Percentiles rank a stretch among this genome's conserved stretches.
Conservation (phyloP, 1,140 invertebrate genomes). For the Drosophila pectinifera region DNA sequence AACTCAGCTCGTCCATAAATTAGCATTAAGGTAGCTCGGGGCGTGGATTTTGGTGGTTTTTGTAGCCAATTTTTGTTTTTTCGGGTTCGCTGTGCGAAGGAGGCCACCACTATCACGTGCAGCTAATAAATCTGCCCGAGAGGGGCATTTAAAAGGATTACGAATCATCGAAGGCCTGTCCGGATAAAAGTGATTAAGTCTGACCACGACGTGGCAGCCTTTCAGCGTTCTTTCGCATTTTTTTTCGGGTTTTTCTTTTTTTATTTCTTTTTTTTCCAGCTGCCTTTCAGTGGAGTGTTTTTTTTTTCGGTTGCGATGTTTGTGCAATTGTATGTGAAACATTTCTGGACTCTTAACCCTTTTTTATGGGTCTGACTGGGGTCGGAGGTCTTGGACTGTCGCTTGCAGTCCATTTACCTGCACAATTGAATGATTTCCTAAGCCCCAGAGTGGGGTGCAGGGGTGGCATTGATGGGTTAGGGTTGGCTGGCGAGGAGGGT, state of each 20-base stretch:
- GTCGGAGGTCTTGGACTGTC: conserved; percentile 62
- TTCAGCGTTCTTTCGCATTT: conserved; percentile 12
- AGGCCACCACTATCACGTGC: conserved; percentile 72
- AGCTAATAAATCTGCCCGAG: conserved; percentile 75
- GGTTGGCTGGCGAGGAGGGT: conserved; percentile 21
- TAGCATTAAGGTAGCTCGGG: conserved; percentile 76
- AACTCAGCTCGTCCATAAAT: conserved; percentile 63
- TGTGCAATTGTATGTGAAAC: conserved; percentile 78
- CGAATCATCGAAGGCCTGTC: conserved; percentile 58
- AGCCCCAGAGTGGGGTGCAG: conserved; percentile 39
- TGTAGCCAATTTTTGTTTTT: conserved; percentile 24
- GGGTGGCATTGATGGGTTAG: conserved; percentile 31
- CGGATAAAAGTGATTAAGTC: conserved; percentile 81
- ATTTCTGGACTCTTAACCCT: conserved; percentile 49
- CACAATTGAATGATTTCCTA: conserved; percentile 84
- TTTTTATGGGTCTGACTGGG: conserved; percentile 42
- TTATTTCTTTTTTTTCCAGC: background rate
- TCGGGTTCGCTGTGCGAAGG: conserved; percentile 10
- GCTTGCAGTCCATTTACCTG: conserved; percentile 85
- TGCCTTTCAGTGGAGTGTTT: conserved; percentile 9
- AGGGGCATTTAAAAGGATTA: conserved; percentile 77
- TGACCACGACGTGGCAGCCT: conserved; percentile 54
- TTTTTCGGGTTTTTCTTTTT: conserved; percentile 3
- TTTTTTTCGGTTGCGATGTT: conserved; percentile 28
- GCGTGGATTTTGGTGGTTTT: conserved; percentile 58